Conservation (phyloP, 64 coral and sea anemone genomes). For the Pachyseris speciosa region DNA sequence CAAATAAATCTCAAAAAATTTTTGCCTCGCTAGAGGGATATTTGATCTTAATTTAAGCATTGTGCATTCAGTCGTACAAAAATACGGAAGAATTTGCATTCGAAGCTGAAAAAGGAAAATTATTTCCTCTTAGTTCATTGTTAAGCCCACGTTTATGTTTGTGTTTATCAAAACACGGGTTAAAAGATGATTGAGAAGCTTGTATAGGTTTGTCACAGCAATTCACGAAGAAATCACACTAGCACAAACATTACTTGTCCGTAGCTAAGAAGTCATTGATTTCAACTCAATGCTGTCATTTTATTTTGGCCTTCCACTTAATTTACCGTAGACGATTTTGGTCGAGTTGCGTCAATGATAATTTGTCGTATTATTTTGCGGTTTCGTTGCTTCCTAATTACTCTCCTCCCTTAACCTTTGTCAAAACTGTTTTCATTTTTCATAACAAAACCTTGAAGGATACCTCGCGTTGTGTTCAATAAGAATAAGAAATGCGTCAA, state of each 20-base stretch:
- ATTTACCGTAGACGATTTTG: background rate
- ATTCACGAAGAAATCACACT: background rate
- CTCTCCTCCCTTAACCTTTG: background rate
- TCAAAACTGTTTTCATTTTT: background rate
- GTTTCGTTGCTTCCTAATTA: background rate
- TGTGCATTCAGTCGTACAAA: background rate
- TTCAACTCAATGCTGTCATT: background rate
- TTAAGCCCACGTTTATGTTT: background rate
- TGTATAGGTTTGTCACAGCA: background rate
- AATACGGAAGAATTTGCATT: constrained; percentile 24
- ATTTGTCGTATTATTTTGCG: background rate
- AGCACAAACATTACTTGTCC: background rate
- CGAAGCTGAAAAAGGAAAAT: background rate
- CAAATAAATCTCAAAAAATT: background rate
- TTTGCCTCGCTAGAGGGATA: background rate
- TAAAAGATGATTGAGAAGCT: too few species aligned
- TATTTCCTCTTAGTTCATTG: background rate
- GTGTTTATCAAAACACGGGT: too few species aligned
- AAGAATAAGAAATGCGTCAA: too few species aligned
- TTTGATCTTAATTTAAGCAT: too few species aligned
- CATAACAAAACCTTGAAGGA: background rate
- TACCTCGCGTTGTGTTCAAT: background rate
- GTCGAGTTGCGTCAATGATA: background rate
- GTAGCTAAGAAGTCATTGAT: background rate
- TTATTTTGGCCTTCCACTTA: background rate